phyloP scores from a whole-genome alignment of 2,888 invertebrate species.

The Charanyca ferruginea region DNA sequence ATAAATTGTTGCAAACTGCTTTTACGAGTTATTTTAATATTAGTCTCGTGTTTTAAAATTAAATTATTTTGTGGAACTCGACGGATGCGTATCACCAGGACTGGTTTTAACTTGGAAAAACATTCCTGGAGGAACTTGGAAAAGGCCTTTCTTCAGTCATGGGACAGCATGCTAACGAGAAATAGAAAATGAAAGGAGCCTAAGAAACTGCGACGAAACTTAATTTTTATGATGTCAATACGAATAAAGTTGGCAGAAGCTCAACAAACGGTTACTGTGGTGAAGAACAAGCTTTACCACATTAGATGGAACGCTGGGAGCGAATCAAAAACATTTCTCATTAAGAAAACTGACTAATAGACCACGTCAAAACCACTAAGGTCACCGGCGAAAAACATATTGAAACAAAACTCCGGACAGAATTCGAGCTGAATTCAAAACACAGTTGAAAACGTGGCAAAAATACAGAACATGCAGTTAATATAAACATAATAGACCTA shows the following conservation, averaged over 20 bases:
- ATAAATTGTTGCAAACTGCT: conserved; percentile 30
- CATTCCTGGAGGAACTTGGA: too few relatives aligned
- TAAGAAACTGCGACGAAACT: conserved; percentile 31
- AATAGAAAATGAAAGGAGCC: too few relatives aligned
- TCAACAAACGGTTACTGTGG: conserved; percentile 55
- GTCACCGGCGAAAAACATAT: conserved; percentile 35
- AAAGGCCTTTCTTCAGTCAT: too few relatives aligned
- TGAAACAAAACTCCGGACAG: conserved; percentile 21
- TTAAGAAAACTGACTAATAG: conserved; percentile 50
- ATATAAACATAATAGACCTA: conserved; percentile 37
- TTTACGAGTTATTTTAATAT: conserved; percentile 23
- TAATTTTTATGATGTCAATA: conserved; percentile 33
- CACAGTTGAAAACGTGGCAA: conserved; percentile 37
- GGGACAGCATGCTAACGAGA: too few relatives aligned
- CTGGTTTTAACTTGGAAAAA: too few relatives aligned
- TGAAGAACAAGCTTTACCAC: conserved; percentile 40
- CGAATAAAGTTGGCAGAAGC: conserved; percentile 54
- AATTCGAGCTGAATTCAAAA: conserved; percentile 30
- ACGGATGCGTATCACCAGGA: too few relatives aligned
- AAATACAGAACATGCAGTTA: conserved; percentile 45
- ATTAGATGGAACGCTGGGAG: conserved; percentile 40
- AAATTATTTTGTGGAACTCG: conserved; percentile 33
- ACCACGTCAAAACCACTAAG: conserved; percentile 41
- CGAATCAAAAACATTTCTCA: conserved; percentile 45
- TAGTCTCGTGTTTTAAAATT: conserved; percentile 19